These are phyloP conservation scores for Pammene aurita DNA, from an alignment of 2,888 invertebrate species.

Conservation along the genomic window DNA sequence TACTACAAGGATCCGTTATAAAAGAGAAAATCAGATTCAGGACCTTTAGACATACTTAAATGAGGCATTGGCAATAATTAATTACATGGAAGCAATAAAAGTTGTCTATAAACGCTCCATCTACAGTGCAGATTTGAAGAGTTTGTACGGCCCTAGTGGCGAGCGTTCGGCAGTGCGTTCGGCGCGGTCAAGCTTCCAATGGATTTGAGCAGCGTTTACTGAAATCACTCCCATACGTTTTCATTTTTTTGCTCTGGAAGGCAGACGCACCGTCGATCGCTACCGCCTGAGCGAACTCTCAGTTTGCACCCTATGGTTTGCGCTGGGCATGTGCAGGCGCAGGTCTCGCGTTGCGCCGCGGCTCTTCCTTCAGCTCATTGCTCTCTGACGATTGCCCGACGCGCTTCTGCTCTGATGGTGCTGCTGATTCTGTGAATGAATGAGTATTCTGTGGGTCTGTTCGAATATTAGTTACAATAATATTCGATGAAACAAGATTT, in stretches of 20 bases:
- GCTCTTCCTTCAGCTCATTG: conserved; percentile 52
- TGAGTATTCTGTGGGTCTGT: not conserved
- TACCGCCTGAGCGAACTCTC: too few relatives aligned
- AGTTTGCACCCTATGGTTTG: conserved; percentile 30
- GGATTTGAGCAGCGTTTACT: too few relatives aligned
- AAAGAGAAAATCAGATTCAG: too few relatives aligned
- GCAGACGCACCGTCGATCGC: too few relatives aligned
- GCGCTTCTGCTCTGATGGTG: conserved; percentile 49
- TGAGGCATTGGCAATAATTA: not conserved
- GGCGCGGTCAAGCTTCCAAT: too few relatives aligned
- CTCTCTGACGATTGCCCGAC: conserved; percentile 50
- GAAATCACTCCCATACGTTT: too few relatives aligned
- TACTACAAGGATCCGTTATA: too few relatives aligned
- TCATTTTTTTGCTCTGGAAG: too few relatives aligned
- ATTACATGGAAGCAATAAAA: not conserved
- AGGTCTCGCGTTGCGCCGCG: conserved; percentile 50
- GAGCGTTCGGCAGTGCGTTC: too few relatives aligned
- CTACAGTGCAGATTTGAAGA: conserved; percentile 39
- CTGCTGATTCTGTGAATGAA: conserved; percentile 49
- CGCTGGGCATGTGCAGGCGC: conserved; percentile 48
- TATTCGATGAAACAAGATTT: too few relatives aligned
- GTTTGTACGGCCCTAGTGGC: too few relatives aligned
- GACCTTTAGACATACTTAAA: not conserved
- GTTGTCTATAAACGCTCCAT: not conserved
- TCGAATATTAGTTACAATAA: too few relatives aligned